Evolutionary conservation across 2,797 vertebrate genomes (phyloP).

Genomic region (Setipinna tenuifilis): DNA sequence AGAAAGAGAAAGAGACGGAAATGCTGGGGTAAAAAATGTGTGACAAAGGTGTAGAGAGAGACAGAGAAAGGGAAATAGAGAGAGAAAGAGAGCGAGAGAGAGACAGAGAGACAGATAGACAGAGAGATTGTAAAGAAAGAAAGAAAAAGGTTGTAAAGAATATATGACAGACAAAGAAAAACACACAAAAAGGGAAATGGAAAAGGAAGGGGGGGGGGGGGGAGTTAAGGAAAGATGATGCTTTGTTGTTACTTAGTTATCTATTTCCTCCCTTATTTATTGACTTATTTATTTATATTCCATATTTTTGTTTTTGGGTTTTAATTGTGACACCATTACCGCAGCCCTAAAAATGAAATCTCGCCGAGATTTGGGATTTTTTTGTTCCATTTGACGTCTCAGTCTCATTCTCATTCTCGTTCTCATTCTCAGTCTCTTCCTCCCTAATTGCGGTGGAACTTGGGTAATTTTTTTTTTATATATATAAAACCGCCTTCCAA

Average conservation of each 20-base stretch:
- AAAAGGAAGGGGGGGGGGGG: neutral
- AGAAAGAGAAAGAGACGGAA: neutral
- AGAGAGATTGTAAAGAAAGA: too few relatives aligned
- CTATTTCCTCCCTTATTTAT: too few relatives aligned
- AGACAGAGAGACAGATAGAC: neutral
- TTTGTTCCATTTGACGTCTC: neutral
- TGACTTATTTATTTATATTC: neutral
- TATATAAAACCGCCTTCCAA: too few relatives aligned
- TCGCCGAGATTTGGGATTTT: too few relatives aligned
- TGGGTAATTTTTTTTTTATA: neutral
- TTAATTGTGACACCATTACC: neutral
- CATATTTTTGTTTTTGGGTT: neutral
- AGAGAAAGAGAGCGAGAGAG: neutral
- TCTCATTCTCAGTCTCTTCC: neutral
- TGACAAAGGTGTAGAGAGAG: too few relatives aligned
- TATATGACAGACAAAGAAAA: too few relatives aligned
- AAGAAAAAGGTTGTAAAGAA: too few relatives aligned
- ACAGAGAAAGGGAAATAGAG: constrained; percentile 30
- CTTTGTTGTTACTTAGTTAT: too few relatives aligned
- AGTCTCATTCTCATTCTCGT: too few relatives aligned
- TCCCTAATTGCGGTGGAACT: neutral
- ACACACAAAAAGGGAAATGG: too few relatives aligned
- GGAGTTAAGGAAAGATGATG: neutral
- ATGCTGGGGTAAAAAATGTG: too few relatives aligned
- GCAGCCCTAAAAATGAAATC: neutral